Conservation (phyloP, 2,113 vertebrate species). For the Pterocles burchelli region DNA sequence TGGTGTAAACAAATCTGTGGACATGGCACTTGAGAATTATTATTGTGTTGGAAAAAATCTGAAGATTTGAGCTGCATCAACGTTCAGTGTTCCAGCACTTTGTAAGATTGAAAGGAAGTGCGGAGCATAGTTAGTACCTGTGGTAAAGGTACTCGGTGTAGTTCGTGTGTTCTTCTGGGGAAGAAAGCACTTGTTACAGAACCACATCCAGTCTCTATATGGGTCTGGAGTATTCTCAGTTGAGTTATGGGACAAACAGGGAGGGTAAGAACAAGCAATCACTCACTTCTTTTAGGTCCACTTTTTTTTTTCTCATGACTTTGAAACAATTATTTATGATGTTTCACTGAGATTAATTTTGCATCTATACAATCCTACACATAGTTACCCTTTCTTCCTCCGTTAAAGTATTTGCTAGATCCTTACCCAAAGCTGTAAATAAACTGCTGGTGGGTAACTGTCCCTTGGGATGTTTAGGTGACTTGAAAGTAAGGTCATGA, state of each 20-base stretch:
- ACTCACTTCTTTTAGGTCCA: not conserved
- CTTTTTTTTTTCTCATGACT: not conserved
- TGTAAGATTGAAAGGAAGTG: not conserved
- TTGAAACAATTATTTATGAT: not conserved
- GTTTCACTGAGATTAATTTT: not conserved
- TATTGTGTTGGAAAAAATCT: not conserved
- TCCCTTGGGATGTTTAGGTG: not conserved
- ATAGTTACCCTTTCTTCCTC: not conserved
- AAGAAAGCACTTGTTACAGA: not conserved
- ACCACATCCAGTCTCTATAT: not conserved
- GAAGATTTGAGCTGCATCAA: not conserved
- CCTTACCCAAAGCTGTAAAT: not conserved
- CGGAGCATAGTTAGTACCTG: not conserved
- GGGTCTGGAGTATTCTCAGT: not conserved
- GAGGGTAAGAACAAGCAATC: not conserved
- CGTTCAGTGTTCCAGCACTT: not conserved
- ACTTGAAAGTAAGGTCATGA: not conserved
- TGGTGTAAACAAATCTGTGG: not conserved
- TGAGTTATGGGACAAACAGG: not conserved
- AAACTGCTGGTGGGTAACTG: not conserved
- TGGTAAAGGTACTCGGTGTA: not conserved
- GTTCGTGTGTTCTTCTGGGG: not conserved
- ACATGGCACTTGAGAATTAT: not conserved
- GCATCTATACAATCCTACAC: not conserved
- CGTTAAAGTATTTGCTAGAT: not conserved